Base-by-base conservation (phyloP, 1,140 invertebrate genomes). In the Orius laevigatus region DNA sequence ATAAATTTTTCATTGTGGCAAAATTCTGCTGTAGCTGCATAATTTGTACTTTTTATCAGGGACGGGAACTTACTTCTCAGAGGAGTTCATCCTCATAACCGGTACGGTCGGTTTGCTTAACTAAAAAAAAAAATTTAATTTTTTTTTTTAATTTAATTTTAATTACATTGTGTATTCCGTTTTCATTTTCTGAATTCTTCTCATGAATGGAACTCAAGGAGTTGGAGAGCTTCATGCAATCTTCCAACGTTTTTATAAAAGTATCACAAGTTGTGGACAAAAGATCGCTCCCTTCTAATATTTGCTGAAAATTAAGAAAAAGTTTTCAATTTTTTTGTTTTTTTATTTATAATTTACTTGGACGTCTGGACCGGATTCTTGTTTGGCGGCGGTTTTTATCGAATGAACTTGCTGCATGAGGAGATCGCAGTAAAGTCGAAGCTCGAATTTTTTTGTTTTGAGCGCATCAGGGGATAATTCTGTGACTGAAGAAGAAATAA, bases 391-490 rank as follows among this genome's bases (percentile, higher is more conserved):
- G 60, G 72, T 73, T 63, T 84, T 85, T 0, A 86, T 70, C 25
- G 74, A 74, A 69, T 85, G 81, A 8, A 85, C 79, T 66, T 85
- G 82, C 63, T 86, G 82, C 79, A 85, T 85, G 46, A 87, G 64
- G 12, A 86, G 65, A 65, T 85, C 82, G 71, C 81, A 84, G 60
- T 85, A 86, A 11, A 85, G 63, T 52, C 80, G 65, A 36, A 87
- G 63, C 64, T 87, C 82, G 38, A 80, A 83, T 58, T 81, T 81
- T 61, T 85, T 87, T 31, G 75, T 68, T 62, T 73, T 76, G n/a
- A 80, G 56, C 34, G 65, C 58, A 60, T 79, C 70, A 12, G 65
- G 64, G 57, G 36, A 11, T 40, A n/a, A n/a, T 40, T 15, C 12
- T 40, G 38, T 40, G 38, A 15, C 16, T 5, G 38, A 34, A 34